Conservation (phyloP, 2,113 vertebrate genomes). For the western clawed frog (Xenopus tropicalis) region UCB_Xtro_10.0 CM004446.2:137778001-137778500, state of each 20-base stretch:
- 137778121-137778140: conserved; percentile 54
- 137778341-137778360: conserved; percentile 77
- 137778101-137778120: conserved; percentile 63
- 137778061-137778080: conserved; percentile 66
- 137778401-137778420: conserved; percentile 70
- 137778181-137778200: conserved; percentile 79
- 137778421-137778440: conserved; percentile 92
- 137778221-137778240: not conserved
- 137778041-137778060: conserved; percentile 60
- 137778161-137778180: conserved; percentile 70
- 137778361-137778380: conserved; percentile 71
- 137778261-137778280: not conserved
- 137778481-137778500: no score
- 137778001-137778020: no score
- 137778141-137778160: conserved; percentile 65
- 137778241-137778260: not conserved
- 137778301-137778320: no score
- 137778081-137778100: conserved; percentile 73
- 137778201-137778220: conserved; percentile 87
- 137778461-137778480: conserved; percentile 79
- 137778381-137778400: conserved; percentile 84
- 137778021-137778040: not conserved
- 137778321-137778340: not conserved
- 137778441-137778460: conserved; percentile 71
- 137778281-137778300: no score